Evolutionary conservation across 1,140 invertebrate species (phyloP).

Genomic region (Hesperophylax magnus): DNA sequence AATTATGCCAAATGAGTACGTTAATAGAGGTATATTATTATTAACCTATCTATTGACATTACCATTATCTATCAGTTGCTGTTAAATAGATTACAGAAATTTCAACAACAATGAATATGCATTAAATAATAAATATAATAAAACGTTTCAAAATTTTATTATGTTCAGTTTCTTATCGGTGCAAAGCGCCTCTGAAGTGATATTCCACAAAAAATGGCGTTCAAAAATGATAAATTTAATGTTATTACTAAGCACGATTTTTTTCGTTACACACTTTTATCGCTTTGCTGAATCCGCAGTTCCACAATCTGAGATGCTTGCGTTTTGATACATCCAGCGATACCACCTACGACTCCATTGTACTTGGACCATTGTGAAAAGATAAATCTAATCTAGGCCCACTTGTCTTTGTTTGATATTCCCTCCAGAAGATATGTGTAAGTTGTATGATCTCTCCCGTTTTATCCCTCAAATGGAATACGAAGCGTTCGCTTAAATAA

Average conservation of each 20-base stretch:
- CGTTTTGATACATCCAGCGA: not conserved
- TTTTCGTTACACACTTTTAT: not conserved
- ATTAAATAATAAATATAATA: too few species aligned
- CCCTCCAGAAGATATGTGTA: slow-evolving; percentile 13
- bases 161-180: too few species aligned
- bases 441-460: not conserved
- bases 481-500: not conserved
- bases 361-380: slow-evolving; percentile 18
- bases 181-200: too few species aligned
- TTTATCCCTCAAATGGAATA: slow-evolving; percentile 16
- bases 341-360: slow-evolving; percentile 20
- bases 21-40: too few species aligned
- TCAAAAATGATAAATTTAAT: not conserved
- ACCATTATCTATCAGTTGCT: too few species aligned
- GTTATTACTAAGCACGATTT: not conserved
- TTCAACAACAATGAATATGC: too few species aligned
- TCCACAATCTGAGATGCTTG: not conserved
- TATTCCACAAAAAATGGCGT: too few species aligned
- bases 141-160: too few species aligned
- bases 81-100: too few species aligned
- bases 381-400: slow-evolving; percentile 36
- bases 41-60: too few species aligned
- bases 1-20: too few species aligned
- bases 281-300: not conserved
- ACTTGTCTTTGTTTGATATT: slow-evolving; percentile 34